A percentile compares a stretch with the other conserved stretches of the same genome.
These are phyloP conservation scores for Hippocampus abdominalis DNA, from an alignment of 2,113 vertebrate species.

Conservation along the genomic window DNA sequence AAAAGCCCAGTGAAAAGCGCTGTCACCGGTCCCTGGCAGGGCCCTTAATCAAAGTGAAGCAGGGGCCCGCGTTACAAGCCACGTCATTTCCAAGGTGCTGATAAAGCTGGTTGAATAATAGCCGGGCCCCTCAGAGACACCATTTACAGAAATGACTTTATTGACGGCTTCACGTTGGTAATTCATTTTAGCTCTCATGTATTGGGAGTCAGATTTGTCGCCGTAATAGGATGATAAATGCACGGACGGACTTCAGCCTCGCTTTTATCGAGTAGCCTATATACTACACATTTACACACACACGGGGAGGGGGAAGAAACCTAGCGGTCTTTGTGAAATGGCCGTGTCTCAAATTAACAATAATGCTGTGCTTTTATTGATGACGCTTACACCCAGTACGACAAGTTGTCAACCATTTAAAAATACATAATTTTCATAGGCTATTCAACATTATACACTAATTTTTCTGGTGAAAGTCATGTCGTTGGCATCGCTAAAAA, in stretches of 20 bases:
- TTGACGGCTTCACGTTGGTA: conserved; percentile 98
- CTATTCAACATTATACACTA: not conserved
- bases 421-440: not conserved
- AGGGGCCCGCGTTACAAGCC: conserved; percentile 86
- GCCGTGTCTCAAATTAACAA: conserved; percentile 6
- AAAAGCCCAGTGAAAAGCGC: conserved; percentile 88
- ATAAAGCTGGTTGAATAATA: conserved; percentile 98
- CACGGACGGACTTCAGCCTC: conserved; percentile 83
- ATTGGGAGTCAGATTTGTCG: conserved; percentile 90
- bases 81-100: conserved; percentile 95
- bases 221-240: conserved; percentile 99
- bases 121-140: conserved; percentile 90
- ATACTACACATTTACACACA: conserved; percentile 18
- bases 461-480: not conserved
- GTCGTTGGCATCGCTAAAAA: not conserved
- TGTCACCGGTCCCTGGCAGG: conserved; percentile 94
- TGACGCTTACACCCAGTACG: not conserved
- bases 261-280: conserved; percentile 78
- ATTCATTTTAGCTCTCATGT: conserved; percentile 98
- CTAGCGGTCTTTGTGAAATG: conserved; percentile 13
- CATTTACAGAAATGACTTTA: conserved; percentile 99
- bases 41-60: conserved; percentile 95
- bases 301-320: conserved; percentile 15
- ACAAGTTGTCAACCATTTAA: not conserved
- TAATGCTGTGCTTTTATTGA: not conserved